A percentile compares a stretch with the other conserved stretches of the same genome.
Conservation (phyloP, 2,113 vertebrate genomes). For the Barbus barbus region DNA sequence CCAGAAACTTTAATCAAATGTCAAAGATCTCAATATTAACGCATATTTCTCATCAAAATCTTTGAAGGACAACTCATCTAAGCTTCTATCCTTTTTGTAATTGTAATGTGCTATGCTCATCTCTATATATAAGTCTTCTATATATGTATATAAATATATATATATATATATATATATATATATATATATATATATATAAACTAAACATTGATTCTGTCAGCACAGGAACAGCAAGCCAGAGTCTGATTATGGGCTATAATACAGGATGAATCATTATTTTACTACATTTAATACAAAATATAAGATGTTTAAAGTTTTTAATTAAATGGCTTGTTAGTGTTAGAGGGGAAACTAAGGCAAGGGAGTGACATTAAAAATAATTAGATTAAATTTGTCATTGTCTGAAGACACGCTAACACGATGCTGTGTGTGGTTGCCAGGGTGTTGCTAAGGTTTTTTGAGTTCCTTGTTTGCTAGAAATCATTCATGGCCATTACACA, state of each 20-base stretch:
- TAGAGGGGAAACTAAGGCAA: background rate
- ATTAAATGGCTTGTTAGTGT: background rate
- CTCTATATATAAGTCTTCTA: too few species aligned
- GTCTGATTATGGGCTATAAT: conserved; percentile 47
- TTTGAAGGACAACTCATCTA: too few species aligned
- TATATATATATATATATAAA: too few species aligned
- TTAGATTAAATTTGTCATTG: background rate
- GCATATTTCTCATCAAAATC: too few species aligned
- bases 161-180: too few species aligned
- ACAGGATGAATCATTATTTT: conserved; percentile 27
- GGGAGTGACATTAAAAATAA: conserved; percentile 1
- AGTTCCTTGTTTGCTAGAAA: background rate
- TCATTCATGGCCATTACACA: background rate
- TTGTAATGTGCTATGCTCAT: too few species aligned
- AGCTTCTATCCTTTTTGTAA: too few species aligned
- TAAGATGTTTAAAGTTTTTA: background rate
- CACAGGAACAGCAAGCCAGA: conserved; percentile 61
- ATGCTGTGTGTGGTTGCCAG: background rate
- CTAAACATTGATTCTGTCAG: conserved; percentile 55
- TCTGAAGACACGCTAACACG: background rate
- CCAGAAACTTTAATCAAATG: too few species aligned
- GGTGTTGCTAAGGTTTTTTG: background rate
- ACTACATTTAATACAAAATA: background rate
- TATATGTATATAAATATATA: too few species aligned
- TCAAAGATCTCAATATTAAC: too few species aligned